Evolutionary conservation across 1,140 invertebrate genomes (phyloP), one percentile per base, ranked within the genome.

Genomic region (Zaprionus camerounensis): DNA sequence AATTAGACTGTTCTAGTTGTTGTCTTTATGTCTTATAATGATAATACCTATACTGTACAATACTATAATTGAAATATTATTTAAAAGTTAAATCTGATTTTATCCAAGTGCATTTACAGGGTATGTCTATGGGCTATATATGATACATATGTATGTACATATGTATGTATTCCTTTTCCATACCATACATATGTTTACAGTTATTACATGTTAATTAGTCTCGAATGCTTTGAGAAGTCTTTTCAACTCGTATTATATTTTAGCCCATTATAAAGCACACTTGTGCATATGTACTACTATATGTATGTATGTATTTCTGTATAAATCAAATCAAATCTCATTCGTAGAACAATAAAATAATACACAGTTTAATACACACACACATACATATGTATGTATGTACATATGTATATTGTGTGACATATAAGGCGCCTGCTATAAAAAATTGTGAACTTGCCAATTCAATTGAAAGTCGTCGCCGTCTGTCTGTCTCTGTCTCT

Each of bases 391-490:
- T 13, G 6, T 57, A 65, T 31, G 0, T 24, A 24, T 24, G 24
- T 24, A 24, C 5, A 3, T 24, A 24, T 24, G 20, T 20, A 71
- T 38, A 5, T 28, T 57, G 28, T 56, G 41, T 15, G n/a, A 15
- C 31, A 11, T 34, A 34, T 34, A 34, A 34, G n/a, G 26, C n/a
- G 31, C 17, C n/a, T 58, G 28, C 44, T 20, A 46, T 9, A 49
- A 49, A 65, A 44, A 53, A 36, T 34, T 34, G 28, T 34, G 28
- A 34, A 55, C 31, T 56, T 34, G 63, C 49, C 34, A 66, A 66
- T 66, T 66, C 51, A 66, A 66, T 66, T 44, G 64, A 66, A 56
- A 49, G 17, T 15, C 26, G 13, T 49, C 46, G n/a, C n/a, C 20
- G n/a, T 22, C 46, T 41, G 15, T 65, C 28, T 65, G 17, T 38